Evolutionary conservation across 2,797 vertebrate genomes (phyloP).

Genomic region (Oceanodroma leucorhoa): DNA sequence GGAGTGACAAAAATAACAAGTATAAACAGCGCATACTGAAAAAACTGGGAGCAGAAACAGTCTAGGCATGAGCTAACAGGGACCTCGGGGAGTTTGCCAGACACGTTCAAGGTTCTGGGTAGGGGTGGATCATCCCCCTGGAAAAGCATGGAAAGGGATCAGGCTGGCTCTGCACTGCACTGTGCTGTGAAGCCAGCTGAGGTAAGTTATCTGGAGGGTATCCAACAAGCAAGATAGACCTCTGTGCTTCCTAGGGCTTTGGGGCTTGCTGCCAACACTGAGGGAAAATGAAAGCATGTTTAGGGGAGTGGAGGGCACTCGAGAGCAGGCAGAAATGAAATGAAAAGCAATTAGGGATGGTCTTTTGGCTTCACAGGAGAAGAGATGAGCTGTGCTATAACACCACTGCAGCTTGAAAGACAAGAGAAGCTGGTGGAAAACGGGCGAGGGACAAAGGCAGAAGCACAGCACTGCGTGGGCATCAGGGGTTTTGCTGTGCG

Average conservation of each 20-base stretch:
- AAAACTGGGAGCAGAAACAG: neutral
- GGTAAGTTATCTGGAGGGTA: neutral
- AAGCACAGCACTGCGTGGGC: rapidly evolving
- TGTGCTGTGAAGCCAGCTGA: neutral
- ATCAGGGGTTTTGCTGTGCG: neutral
- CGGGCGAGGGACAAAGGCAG: neutral
- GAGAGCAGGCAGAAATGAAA: neutral
- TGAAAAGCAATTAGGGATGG: too few species aligned
- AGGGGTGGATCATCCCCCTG: neutral
- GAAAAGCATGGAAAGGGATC: rapidly evolving
- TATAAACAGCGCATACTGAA: neutral
- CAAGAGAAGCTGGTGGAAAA: neutral
- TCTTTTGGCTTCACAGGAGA: neutral
- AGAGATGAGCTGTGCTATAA: neutral
- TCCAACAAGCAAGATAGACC: neutral
- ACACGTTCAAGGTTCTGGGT: rapidly evolving
- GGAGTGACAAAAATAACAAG: neutral
- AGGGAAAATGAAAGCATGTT: neutral
- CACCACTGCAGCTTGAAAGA: neutral
- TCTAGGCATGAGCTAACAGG: neutral
- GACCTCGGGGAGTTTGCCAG: neutral
- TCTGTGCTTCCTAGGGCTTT: neutral
- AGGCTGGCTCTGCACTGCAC: rapidly evolving
- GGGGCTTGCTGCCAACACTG: neutral
- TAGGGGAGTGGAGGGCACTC: neutral